Percentiles rank a stretch among this genome's conserved stretches.
Conservation (phyloP, 2,113 vertebrate genomes). For the Elephas maximus region DNA sequence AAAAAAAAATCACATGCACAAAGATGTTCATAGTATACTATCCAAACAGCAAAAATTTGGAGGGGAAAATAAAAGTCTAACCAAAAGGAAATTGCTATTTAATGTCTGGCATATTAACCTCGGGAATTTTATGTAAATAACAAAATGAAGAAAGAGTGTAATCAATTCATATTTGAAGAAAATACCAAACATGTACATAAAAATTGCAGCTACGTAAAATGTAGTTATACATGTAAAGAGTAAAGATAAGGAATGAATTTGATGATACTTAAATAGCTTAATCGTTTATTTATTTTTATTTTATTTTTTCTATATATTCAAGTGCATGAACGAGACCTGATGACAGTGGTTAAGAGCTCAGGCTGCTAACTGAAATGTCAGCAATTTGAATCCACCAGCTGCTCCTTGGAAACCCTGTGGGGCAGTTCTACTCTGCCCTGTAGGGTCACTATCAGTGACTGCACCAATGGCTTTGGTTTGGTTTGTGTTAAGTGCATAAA, state of each 20-base stretch:
- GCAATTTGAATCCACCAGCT: too few relatives aligned
- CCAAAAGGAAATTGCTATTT: conserved; percentile 35
- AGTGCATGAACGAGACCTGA: too few relatives aligned
- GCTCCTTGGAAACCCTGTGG: too few relatives aligned
- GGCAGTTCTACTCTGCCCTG: too few relatives aligned
- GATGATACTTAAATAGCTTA: not conserved
- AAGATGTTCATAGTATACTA: not conserved
- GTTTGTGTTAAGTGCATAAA: too few relatives aligned
- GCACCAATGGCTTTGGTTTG: too few relatives aligned
- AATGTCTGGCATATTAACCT: not conserved
- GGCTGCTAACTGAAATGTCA: too few relatives aligned
- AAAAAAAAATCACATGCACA: not conserved
- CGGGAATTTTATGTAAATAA: not conserved
- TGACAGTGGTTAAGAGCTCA: too few relatives aligned
- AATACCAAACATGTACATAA: not conserved
- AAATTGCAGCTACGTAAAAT: not conserved
- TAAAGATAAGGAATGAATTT: conserved; percentile 14
- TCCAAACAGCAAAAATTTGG: not conserved
- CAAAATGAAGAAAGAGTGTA: not conserved
- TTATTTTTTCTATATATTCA: not conserved
- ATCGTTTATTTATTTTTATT: not conserved
- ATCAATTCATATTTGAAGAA: conserved; percentile 30
- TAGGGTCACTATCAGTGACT: too few relatives aligned
- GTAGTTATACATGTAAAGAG: not conserved
- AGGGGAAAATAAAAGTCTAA: not conserved